A percentile compares a stretch with the other conserved stretches of the same genome.
phyloP scores from a whole-genome alignment of 2,888 invertebrate genomes.

The Eristalinus sepulchralis region DNA sequence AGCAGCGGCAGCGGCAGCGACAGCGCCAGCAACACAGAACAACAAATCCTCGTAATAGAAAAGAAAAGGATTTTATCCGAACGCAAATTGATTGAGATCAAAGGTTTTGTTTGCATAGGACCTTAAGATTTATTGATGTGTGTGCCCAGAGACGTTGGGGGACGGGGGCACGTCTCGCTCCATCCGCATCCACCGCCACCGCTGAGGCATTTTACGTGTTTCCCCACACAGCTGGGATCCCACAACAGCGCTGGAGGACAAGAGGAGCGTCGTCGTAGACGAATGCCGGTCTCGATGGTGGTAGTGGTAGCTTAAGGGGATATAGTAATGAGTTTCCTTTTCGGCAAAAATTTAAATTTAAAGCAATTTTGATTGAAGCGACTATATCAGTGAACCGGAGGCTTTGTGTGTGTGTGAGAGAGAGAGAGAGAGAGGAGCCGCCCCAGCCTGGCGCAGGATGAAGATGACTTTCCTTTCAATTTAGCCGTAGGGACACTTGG shows the following conservation, averaged over 20 bases:
- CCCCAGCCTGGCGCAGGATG: conserved; percentile 30
- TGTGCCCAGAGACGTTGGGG: conserved; percentile 15
- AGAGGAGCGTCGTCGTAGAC: conserved; percentile 33
- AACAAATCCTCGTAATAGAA: conserved; percentile 70
- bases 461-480: conserved; percentile 71
- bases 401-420: too few relatives aligned
- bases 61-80: conserved; percentile 71
- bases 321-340: conserved; percentile 72
- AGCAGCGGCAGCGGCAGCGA: neutral
- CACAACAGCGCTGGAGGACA: conserved; percentile 17
- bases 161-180: neutral
- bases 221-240: neutral
- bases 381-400: neutral
- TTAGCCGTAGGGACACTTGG: conserved; percentile 70
- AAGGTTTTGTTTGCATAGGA: conserved; percentile 72
- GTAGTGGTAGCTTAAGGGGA: conserved; percentile 65
- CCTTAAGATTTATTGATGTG: conserved; percentile 71
- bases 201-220: conserved; percentile 38
- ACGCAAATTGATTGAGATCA: conserved; percentile 72
- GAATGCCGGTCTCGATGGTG: conserved; percentile 35
- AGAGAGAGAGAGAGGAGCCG: neutral
- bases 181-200: neutral
- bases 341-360: conserved; percentile 71
- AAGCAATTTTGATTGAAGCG: conserved; percentile 66
- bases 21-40: conserved; percentile 52